phyloP scores from a whole-genome alignment of 2,888 invertebrate genomes.

The Pyralis farinalis region DNA sequence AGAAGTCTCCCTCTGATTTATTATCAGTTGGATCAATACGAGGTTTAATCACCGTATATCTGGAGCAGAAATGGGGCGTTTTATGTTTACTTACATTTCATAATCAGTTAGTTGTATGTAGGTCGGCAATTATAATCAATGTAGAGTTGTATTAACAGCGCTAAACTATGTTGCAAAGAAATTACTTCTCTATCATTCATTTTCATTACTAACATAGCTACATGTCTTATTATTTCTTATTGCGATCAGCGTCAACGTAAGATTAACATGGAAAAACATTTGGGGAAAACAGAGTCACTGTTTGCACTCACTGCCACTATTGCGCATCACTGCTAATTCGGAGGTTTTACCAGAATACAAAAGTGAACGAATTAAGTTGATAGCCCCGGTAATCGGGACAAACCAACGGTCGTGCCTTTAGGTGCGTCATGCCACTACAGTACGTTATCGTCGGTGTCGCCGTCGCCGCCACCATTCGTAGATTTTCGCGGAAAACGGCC shows the following conservation, averaged over 20 bases:
- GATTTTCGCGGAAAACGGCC: constrained; percentile 77
- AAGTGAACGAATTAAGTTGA: constrained; percentile 28
- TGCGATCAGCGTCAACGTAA: constrained; percentile 29
- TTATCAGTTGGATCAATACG: constrained; percentile 58
- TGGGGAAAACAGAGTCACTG: not conserved
- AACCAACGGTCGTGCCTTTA: constrained; percentile 55
- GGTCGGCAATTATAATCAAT: not conserved
- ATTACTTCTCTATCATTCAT: not conserved
- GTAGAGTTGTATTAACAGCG: not conserved
- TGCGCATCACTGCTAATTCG: constrained; percentile 7
- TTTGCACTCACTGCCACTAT: constrained; percentile 50
- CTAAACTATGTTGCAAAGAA: not conserved
- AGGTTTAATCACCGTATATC: constrained; percentile 24
- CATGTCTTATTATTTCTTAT: no score
- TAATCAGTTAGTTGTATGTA: not conserved
- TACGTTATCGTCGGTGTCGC: constrained; percentile 41
- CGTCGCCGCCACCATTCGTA: constrained; percentile 57
- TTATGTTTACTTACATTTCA: not conserved
- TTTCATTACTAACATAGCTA: constrained; percentile 10
- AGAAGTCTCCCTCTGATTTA: constrained; percentile 43
- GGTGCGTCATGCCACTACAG: constrained; percentile 64
- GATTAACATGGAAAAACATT: constrained; percentile 25
- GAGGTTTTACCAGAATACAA: constrained; percentile 26
- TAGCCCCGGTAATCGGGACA: constrained; percentile 40
- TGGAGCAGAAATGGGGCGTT: not conserved